Base-by-base conservation (phyloP, 2,888 invertebrate species). In the Hipparchia sbordonii region DNA sequence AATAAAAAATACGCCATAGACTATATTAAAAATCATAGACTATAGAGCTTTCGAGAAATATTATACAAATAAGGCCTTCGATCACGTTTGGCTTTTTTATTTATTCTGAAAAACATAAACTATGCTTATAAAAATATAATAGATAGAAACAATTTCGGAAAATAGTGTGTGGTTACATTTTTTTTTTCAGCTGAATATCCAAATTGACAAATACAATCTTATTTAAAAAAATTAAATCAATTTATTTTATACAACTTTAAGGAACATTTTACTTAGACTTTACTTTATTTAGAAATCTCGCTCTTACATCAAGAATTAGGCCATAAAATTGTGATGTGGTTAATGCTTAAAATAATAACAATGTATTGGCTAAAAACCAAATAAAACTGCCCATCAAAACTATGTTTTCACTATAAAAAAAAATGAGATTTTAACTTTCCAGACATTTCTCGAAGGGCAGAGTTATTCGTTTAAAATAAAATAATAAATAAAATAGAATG, bases 311-410 rank as follows among this genome's bases (percentile, higher is more conserved):
- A 52, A 57, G 2, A 48, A 52, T 33, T 8, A 66, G 70, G 68
- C 72, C 72, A 13, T 69, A 39, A 9, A 56, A 62, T 75, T 77
- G 77, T 77, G 74, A 75, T 77, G 75, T 72, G 52, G 61, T 72
- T 62, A 71, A 66, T 60, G 66, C 74, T 77, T 73, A 75, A 59
- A 73, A 73, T 71, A 72, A 74, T 61, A 77, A 77, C 74, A 77
- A 75, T 73, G 66, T 75, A 74, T 71, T 46, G 59, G 60, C 66
- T 73, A 72, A 73, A 23, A 72, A 72, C 9, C 10, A 75, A 73
- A 76, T 67, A 75, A 72, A 72, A 72, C 74, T 71, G 74, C 62
- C 73, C 69, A 63, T 60, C 67, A 39, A 52, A 69, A 60, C 60
- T 8, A 8, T 39, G 39, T 33, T 52, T 33, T 12, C 23, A n/a